These are phyloP conservation scores for Galerucella calmariensis DNA, from an alignment of 2,888 invertebrate genomes.

Conservation along the genomic window DNA sequence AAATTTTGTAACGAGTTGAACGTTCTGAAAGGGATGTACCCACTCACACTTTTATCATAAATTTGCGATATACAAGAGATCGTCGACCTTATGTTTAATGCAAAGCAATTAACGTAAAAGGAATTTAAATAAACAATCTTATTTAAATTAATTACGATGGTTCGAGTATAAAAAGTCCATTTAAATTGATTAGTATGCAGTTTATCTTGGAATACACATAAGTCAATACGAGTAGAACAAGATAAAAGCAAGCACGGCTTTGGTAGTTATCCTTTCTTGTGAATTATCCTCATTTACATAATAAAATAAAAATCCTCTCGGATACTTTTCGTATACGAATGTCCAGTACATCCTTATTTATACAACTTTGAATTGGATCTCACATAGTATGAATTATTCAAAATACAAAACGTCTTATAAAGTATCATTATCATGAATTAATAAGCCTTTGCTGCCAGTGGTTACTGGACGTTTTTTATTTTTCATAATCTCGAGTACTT, in stretches of 20 bases:
- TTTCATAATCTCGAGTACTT: conserved; percentile 41
- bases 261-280: conserved; percentile 17
- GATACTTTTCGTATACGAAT: conserved; percentile 30
- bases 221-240: conserved; percentile 14
- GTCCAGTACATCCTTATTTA: conserved; percentile 42
- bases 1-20: background rate
- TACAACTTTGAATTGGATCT: conserved; percentile 47
- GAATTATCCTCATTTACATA: conserved; percentile 39
- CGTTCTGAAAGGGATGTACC: background rate
- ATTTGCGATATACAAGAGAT: background rate
- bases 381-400: conserved; percentile 50
- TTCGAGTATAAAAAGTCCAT: background rate
- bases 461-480: conserved; percentile 38
- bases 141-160: background rate
- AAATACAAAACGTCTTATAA: conserved; percentile 39
- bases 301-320: conserved; percentile 36
- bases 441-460: conserved; percentile 40
- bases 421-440: conserved; percentile 44
- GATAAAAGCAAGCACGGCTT: conserved; percentile 21
- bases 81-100: background rate
- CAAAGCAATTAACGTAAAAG: background rate
- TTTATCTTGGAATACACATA: background rate
- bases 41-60: background rate
- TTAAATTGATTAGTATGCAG: background rate
- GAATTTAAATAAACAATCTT: conserved; percentile 1